Percentiles rank a stretch among this genome's conserved stretches.
These are phyloP conservation scores for Lucilia sericata DNA, from an alignment of 1,140 invertebrate species.

Conservation along the genomic window DNA sequence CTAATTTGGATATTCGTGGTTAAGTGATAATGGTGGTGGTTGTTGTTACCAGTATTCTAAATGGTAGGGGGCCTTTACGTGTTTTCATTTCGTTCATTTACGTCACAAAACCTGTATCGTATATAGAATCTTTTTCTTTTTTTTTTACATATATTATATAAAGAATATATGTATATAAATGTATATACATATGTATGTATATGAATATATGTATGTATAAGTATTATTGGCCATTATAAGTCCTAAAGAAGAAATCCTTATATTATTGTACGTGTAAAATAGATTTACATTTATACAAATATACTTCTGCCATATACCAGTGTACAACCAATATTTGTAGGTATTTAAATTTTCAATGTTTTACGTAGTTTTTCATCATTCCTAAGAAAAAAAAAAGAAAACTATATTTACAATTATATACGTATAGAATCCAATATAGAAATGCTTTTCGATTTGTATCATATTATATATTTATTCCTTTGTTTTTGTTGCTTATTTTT, in stretches of 20 bases:
- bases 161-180: neutral
- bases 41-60: neutral
- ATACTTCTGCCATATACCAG: neutral
- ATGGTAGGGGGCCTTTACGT: constrained; percentile 16
- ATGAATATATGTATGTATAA: neutral
- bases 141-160: neutral
- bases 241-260: neutral
- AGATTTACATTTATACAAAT: neutral
- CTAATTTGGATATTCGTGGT: neutral
- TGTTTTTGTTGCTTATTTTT: neutral
- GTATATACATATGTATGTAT: constrained; percentile 10
- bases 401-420: neutral
- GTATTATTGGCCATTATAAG: neutral
- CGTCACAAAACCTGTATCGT: constrained; percentile 38
- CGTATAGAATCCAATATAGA: neutral
- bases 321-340: no score
- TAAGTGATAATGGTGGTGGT: constrained; percentile 31
- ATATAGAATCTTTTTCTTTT: neutral
- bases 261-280: neutral
- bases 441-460: constrained; percentile 11
- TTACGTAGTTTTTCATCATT: neutral
- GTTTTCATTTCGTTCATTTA: constrained; percentile 34
- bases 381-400: neutral
- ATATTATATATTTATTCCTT: neutral
- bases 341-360: no score